Conservation (phyloP, 1,140 invertebrate species). For the honey bee (Apis mellifera) region Amel_HAv3.1 CM009945.2:2356001-2356500, state of each 20-base stretch:
- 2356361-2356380: constrained; percentile 47
- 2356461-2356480: not conserved
- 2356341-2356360: constrained; percentile 57
- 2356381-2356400: not conserved
- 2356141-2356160: not conserved
- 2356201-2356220: constrained; percentile 7
- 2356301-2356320: constrained; percentile 65
- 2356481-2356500: not conserved
- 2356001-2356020: too few relatives aligned
- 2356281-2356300: constrained; percentile 60
- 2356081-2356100: not conserved
- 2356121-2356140: not conserved
- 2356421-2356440: constrained; percentile 57
- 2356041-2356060: too few relatives aligned
- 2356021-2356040: too few relatives aligned
- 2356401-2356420: constrained; percentile 10
- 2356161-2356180: not conserved
- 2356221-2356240: constrained; percentile 39
- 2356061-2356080: not conserved
- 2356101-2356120: not conserved
- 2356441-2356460: not conserved
- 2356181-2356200: not conserved
- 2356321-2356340: constrained; percentile 56
- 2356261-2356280: constrained; percentile 49
- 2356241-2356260: constrained; percentile 32